Evolutionary conservation across 2,797 vertebrate genomes (phyloP).

Genomic region (Siniperca scherzeri): DNA sequence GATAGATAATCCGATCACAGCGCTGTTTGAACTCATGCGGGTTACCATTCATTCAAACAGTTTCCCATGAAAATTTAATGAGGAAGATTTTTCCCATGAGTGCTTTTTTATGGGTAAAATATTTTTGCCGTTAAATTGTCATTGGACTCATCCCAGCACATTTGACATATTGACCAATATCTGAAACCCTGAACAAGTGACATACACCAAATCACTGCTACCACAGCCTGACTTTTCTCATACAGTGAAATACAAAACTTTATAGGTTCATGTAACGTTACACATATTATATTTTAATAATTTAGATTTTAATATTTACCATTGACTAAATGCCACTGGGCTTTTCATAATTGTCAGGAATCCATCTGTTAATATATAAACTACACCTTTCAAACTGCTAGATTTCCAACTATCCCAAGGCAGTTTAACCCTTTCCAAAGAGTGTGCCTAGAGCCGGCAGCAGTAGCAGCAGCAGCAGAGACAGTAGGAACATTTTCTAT

Average conservation of each 20-base stretch:
- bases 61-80: conserved; percentile 33
- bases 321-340: conserved; percentile 9
- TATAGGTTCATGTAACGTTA: not conserved
- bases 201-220: not conserved
- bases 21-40: conserved; percentile 51
- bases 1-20: conserved; percentile 81
- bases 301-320: not conserved
- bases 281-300: not conserved
- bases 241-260: conserved; percentile 1
- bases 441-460: not conserved
- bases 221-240: not conserved
- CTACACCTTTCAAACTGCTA: not conserved
- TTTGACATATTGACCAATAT: not conserved
- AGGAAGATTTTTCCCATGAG: not conserved
- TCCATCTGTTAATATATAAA: conserved; percentile 8
- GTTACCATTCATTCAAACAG: conserved; percentile 54
- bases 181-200: not conserved
- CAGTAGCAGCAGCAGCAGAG: not conserved
- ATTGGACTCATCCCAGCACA: not conserved
- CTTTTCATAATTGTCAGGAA: conserved; percentile 2
- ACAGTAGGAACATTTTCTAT: not conserved
- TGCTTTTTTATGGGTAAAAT: not conserved
- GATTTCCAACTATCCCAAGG: not conserved
- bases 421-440: not conserved
- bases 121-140: not conserved